Percentiles rank a stretch among this genome's conserved stretches.
Evolutionary conservation across 2,113 vertebrate genomes (phyloP).

Genomic region (Craseonycteris thonglongyai): DNA sequence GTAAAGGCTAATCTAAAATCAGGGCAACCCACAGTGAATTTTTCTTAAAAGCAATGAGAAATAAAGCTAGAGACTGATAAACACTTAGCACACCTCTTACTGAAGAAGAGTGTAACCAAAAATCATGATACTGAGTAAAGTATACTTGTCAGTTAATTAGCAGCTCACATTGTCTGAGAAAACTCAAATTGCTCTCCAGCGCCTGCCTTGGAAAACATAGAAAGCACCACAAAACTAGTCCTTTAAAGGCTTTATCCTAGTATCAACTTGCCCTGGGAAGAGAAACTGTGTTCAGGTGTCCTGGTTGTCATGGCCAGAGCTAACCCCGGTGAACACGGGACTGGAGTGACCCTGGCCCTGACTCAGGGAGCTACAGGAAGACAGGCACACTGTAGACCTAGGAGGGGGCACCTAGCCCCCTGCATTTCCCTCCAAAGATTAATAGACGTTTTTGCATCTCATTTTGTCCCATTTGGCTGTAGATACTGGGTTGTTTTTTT

Average conservation of each 20-base stretch:
- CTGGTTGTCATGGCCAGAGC: neutral
- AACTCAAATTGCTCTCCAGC: conserved; percentile 28
- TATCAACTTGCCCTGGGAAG: neutral
- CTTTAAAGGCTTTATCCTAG: neutral
- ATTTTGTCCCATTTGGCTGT: neutral
- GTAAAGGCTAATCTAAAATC: conserved; percentile 9
- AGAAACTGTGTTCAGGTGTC: neutral
- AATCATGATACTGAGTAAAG: neutral
- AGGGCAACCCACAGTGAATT: neutral
- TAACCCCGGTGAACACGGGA: neutral
- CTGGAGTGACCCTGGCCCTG: neutral
- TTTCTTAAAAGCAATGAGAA: conserved; percentile 32
- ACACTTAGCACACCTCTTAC: neutral
- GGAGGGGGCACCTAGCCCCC: neutral
- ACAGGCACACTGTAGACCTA: fast-evolving
- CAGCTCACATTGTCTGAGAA: conserved; percentile 12
- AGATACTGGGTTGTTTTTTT: no score
- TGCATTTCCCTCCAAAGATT: neutral
- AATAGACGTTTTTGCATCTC: neutral
- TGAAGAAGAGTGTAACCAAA: neutral
- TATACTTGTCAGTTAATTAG: conserved; percentile 26
- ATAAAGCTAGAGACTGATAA: neutral
- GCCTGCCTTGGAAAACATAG: neutral
- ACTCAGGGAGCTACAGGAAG: neutral
- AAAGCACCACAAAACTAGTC: neutral